Conservation (phyloP, 2,113 vertebrate genomes). For the Oplegnathus fasciatus region DNA sequence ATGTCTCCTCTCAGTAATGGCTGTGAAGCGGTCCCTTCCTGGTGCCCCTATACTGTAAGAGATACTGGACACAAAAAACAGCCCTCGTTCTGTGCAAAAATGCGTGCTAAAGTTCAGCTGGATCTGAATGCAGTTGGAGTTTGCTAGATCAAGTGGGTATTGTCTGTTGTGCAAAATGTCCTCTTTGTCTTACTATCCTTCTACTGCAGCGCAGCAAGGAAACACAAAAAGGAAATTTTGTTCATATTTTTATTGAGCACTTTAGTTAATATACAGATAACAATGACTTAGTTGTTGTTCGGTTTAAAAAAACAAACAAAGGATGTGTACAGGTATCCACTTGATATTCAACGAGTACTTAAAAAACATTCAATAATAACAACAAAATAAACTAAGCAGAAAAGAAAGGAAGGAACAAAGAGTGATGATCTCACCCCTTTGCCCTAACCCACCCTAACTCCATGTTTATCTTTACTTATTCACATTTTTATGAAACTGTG, state of each 20-base stretch:
- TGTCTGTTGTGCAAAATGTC: neutral
- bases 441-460: neutral
- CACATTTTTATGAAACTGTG: neutral
- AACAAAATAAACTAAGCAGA: neutral
- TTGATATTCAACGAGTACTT: neutral
- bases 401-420: neutral
- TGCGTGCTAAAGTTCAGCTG: neutral
- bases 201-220: neutral
- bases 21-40: neutral
- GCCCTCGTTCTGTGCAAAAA: neutral
- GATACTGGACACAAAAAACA: neutral
- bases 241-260: neutral
- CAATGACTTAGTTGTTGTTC: too few relatives aligned
- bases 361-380: neutral
- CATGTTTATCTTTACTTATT: neutral
- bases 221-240: neutral
- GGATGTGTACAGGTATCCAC: neutral
- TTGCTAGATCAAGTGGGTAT: neutral
- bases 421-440: neutral
- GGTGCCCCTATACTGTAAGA: neutral
- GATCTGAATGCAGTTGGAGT: neutral
- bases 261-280: neutral
- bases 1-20: neutral
- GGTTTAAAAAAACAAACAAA: neutral
- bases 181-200: neutral